Conservation (phyloP, 2,113 vertebrate genomes). For the Tringa solitaria region DNA sequence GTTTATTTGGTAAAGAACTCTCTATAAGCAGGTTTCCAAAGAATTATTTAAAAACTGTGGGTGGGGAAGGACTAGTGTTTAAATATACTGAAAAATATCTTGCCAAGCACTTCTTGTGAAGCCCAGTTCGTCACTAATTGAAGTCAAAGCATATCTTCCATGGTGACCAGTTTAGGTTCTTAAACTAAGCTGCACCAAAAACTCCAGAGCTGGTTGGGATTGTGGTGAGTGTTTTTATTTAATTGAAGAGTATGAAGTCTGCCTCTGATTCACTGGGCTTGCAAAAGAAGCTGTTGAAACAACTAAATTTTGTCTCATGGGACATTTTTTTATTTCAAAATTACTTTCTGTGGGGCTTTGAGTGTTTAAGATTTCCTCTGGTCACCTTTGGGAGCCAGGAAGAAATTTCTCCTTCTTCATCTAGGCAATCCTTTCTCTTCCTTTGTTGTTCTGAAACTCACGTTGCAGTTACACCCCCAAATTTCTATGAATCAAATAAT, state of each 20-base stretch:
- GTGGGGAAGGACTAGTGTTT: background rate
- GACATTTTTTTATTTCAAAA: slow-evolving; percentile 4
- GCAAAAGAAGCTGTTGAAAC: slow-evolving; percentile 18
- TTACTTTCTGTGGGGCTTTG: background rate
- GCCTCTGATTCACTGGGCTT: slow-evolving; percentile 17
- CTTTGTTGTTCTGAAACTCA: background rate
- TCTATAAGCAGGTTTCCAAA: background rate
- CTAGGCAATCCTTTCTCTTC: background rate
- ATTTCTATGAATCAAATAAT: background rate
- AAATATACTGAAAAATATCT: background rate
- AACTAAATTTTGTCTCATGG: background rate
- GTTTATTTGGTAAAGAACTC: background rate
- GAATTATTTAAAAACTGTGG: background rate
- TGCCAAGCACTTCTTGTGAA: background rate
- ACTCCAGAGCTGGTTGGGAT: background rate
- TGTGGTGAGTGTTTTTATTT: background rate
- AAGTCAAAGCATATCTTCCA: background rate
- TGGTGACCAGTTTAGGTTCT: background rate
- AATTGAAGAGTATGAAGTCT: background rate
- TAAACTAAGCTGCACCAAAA: background rate
- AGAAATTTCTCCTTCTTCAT: background rate
- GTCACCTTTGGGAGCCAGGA: background rate
- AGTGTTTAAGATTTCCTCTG: background rate
- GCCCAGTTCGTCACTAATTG: background rate
- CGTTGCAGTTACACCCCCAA: background rate